These are phyloP conservation scores for Gryllus longicercus DNA, from an alignment of 2,888 invertebrate species.

Conservation along the genomic window DNA sequence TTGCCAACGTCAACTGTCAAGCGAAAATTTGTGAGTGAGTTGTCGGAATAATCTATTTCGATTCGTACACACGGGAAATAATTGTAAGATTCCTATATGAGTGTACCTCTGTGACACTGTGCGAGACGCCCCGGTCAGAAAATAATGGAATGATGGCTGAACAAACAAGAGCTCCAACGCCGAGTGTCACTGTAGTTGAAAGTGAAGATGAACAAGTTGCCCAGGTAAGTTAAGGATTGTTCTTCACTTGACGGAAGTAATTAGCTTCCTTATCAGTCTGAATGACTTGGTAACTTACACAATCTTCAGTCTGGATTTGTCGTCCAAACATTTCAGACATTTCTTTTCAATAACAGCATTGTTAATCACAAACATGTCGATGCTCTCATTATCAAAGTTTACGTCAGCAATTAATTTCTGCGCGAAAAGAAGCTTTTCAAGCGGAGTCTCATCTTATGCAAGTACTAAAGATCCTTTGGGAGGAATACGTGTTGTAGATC, in stretches of 20 bases:
- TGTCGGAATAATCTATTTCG: not conserved
- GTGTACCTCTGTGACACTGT: not conserved
- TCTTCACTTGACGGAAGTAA: not conserved
- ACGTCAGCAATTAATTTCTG: not conserved
- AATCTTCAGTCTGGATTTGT: not conserved
- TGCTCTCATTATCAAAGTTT: too few species aligned
- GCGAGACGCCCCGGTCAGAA: too few species aligned
- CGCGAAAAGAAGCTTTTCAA: not conserved
- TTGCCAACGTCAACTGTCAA: not conserved
- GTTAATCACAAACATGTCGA: too few species aligned
- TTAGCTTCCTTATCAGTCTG: not conserved
- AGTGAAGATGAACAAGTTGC: conserved; percentile 29
- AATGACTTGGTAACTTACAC: not conserved
- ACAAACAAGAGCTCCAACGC: conserved; percentile 30
- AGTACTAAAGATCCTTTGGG: conserved; percentile 26
- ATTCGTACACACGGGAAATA: not conserved
- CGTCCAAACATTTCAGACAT: too few species aligned
- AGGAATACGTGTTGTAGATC: conserved; percentile 71
- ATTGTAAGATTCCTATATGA: not conserved
- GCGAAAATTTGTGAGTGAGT: not conserved
- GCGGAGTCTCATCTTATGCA: not conserved
- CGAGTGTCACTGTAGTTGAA: conserved; percentile 33
- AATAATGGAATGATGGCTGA: conserved; percentile 31
- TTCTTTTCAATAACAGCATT: too few species aligned
- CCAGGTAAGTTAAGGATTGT: conserved; percentile 29